These are phyloP conservation scores for Drosophila neoperkinsi DNA, from an alignment of 2,888 invertebrate species.

Conservation along the genomic window DNA sequence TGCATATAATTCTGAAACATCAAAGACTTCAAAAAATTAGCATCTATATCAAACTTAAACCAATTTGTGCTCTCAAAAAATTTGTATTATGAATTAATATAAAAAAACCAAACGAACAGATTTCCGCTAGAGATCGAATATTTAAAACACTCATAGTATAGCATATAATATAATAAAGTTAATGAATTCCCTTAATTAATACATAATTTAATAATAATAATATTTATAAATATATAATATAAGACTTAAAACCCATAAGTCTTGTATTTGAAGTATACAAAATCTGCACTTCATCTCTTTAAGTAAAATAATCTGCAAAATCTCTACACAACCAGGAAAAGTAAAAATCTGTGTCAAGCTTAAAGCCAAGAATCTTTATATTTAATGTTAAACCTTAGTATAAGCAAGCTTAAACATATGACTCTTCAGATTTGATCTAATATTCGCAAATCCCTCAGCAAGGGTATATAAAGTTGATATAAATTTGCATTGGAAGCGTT, in stretches of 20 bases:
- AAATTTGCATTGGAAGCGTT: constrained; percentile 44
- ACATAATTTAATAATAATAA: too few relatives aligned
- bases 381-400: not conserved
- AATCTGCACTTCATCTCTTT: not conserved
- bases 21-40: too few relatives aligned
- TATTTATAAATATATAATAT: too few relatives aligned
- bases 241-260: not conserved
- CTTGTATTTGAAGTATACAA: not conserved
- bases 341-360: not conserved
- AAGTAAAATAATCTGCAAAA: not conserved
- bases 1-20: not conserved
- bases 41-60: too few relatives aligned
- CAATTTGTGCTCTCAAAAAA: too few relatives aligned
- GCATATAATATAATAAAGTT: too few relatives aligned
- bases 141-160: too few relatives aligned
- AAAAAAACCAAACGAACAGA: too few relatives aligned
- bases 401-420: not conserved
- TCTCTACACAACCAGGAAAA: not conserved
- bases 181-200: too few relatives aligned
- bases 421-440: not conserved
- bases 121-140: too few relatives aligned
- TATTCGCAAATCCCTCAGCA: not conserved
- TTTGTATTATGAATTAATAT: too few relatives aligned
- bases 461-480: constrained; percentile 8
- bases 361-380: not conserved